phyloP scores from a whole-genome alignment of 64 coral and sea anemone species.

The Porites lutea region DNA sequence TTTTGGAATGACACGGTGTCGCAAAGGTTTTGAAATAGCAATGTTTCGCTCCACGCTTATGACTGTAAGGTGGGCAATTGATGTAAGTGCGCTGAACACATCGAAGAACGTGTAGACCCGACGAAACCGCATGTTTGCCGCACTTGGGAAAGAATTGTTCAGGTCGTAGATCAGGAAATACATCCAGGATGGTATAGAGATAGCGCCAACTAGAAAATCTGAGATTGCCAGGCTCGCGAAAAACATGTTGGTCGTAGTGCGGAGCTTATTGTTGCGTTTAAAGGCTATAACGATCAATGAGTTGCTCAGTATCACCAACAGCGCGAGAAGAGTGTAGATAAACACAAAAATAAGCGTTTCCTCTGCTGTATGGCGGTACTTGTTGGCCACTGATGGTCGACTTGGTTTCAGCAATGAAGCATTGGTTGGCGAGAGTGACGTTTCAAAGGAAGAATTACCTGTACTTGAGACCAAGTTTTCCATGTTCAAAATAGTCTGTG shows the following conservation, averaged over 20 bases:
- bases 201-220: conserved; percentile 71
- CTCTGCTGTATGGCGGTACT: neutral
- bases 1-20: conserved; percentile 18
- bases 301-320: conserved; percentile 77
- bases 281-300: conserved; percentile 65
- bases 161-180: conserved; percentile 31
- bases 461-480: neutral
- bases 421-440: neutral
- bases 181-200: conserved; percentile 81
- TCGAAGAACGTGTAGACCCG: conserved; percentile 51
- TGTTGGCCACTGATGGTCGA: neutral
- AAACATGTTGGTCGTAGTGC: conserved; percentile 71
- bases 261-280: conserved; percentile 69
- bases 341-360: conserved; percentile 43
- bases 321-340: conserved; percentile 14
- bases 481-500: neutral
- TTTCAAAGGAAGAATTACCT: neutral
- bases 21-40: conserved; percentile 79
- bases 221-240: conserved; percentile 82
- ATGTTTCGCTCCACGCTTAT: conserved; percentile 81
- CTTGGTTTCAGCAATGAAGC: neutral
- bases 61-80: conserved; percentile 74
- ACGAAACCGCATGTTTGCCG: neutral
- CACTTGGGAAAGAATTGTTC: neutral
- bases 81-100: conserved; percentile 80